Base-by-base conservation (phyloP, 2,888 invertebrate species). In the Drosophila lutescens region DNA sequence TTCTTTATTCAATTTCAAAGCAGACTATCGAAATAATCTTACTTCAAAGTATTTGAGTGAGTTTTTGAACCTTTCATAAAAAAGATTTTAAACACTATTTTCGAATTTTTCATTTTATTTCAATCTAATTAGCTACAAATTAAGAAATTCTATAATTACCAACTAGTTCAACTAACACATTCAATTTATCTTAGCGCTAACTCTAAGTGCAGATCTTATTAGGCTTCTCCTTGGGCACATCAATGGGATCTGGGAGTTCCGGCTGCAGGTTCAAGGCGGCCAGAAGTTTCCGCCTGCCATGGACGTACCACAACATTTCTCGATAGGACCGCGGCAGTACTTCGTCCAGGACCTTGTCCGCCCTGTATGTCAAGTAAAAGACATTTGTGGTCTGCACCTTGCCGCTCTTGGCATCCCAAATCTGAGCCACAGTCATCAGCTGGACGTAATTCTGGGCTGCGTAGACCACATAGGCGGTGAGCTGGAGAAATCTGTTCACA, bases 401-500 rank as follows among this genome's bases (percentile, higher is more conserved):
- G 1, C 63, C 70, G 23, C 30, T 49, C 4, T 47, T 32, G 3
- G 70, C 58, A 4, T 95, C 93, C 58, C 93, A 93, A 23, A 94
- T 94, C 86, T 95, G 94, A 1, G 95, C 95, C 77, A 94, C 93
- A 0, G 95, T 95, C 69, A 94, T 94, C 50, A 96, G 93, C 91
- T 96, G 95, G 74, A 96, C 91, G 74, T 91, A 93, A 67, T 93
- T 91, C 41, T 91, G 89, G 83, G 91, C 86, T 0, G 93, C 93
- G 66, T 92, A 94, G 0, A 93, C 93, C 2, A 96, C 95, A 91
- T 95, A 93, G 0, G 96, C 94, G 40, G 94, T 94, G 91, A 96
- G 93, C 89, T 94, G 93, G 38, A 97, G 92, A 50, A 96, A 92
- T 0, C 95, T 94, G 44, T 95, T 95, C 13, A 97, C 95, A 75